Evolutionary conservation across 2,888 invertebrate species (phyloP).

Genomic region (Venusia cambrica): DNA sequence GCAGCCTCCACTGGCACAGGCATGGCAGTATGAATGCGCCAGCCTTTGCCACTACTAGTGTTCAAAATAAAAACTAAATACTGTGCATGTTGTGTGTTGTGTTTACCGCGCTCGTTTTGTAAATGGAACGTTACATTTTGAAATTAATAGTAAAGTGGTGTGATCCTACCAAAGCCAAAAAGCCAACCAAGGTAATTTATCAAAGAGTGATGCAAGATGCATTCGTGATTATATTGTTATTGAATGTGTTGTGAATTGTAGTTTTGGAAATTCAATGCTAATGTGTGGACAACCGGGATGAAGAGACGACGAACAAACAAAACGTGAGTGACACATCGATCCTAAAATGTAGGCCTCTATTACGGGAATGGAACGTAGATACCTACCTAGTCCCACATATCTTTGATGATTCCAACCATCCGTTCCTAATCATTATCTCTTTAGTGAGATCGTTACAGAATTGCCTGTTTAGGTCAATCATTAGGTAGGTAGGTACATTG

Average conservation of each 20-base stretch:
- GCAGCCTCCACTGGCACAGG: conserved; percentile 45
- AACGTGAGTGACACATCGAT: conserved; percentile 54
- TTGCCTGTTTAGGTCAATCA: no score
- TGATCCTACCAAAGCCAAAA: no score
- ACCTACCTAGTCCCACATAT: no score
- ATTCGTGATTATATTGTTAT: no score
- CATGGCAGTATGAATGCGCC: conserved; percentile 52
- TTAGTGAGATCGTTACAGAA: no score
- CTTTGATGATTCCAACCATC: no score
- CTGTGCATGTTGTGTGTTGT: conserved; percentile 30
- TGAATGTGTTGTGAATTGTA: conserved; percentile 19
- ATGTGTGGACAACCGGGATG: conserved; percentile 45
- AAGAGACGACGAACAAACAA: conserved; percentile 34
- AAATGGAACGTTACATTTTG: conserved; percentile 1
- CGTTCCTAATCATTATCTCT: no score
- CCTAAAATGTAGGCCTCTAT: background rate
- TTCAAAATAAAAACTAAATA: conserved; percentile 13
- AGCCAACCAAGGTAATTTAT: no score
- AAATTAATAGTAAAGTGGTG: background rate
- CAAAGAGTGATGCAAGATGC: no score
- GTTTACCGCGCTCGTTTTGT: conserved; percentile 23
- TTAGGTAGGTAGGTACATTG: no score
- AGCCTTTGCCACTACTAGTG: conserved; percentile 43
- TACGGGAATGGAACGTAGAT: no score
- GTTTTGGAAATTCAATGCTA: conserved; percentile 28